phyloP scores from a whole-genome alignment of 2,888 invertebrate genomes.

The Podabrus alpinus region DNA sequence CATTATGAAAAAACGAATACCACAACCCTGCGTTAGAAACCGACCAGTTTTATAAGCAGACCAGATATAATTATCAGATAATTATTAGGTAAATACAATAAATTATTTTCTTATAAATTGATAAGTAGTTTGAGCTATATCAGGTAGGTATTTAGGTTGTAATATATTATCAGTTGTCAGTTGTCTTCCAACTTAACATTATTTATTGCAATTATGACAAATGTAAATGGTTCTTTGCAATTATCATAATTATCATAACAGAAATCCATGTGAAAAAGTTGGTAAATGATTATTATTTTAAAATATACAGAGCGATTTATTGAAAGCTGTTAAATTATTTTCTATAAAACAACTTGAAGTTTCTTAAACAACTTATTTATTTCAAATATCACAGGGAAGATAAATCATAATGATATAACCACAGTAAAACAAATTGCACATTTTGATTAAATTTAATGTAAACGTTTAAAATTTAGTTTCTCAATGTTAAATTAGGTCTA shows the following conservation, averaged over 20 bases:
- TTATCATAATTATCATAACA: not conserved
- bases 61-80: not conserved
- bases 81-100: not conserved
- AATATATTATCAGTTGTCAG: constrained; percentile 7
- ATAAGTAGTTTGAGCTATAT: not conserved
- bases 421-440: no score
- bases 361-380: no score
- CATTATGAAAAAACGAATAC: no score
- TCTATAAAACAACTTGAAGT: no score
- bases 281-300: not conserved
- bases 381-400: no score
- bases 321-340: not conserved
- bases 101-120: not conserved
- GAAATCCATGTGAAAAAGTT: not conserved
- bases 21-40: not conserved
- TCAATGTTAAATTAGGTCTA: not conserved
- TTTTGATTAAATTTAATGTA: no score
- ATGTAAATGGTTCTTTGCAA: not conserved
- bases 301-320: not conserved
- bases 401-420: no score
- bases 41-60: not conserved
- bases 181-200: constrained; percentile 3
- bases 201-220: constrained; percentile 14
- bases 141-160: constrained; percentile 9
- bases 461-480: no score